phyloP scores from a whole-genome alignment of 2,888 invertebrate genomes.

The Eupithecia subfuscata region DNA sequence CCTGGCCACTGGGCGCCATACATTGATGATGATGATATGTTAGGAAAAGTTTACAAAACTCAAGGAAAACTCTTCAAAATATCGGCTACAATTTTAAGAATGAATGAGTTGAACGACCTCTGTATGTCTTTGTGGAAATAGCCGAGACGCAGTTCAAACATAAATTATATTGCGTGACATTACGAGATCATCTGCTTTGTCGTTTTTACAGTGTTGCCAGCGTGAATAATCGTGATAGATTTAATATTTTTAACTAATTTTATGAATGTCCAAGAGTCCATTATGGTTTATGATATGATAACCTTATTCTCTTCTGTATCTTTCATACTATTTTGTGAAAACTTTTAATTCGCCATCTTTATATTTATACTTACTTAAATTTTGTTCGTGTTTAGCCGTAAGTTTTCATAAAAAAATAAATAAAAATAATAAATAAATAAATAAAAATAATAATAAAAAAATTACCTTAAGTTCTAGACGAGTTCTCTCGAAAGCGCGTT shows the following conservation, averaged over 20 bases:
- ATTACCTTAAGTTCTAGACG: no score
- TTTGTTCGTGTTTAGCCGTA: no score
- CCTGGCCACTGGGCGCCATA: no score
- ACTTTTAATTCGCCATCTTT: no score
- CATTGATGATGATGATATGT: not conserved
- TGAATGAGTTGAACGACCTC: conserved; percentile 61
- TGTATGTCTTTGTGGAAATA: conserved; percentile 50
- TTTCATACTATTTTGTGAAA: no score
- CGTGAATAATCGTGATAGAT: not conserved
- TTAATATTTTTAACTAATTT: not conserved
- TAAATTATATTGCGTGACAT: conserved; percentile 55
- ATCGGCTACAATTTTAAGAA: conserved; percentile 48
- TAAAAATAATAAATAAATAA: no score
- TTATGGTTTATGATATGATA: no score
- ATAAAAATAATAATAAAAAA: no score
- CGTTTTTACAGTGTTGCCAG: conserved; percentile 26
- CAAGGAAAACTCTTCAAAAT: conserved; percentile 2
- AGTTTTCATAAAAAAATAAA: no score
- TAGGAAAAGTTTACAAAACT: conserved; percentile 5
- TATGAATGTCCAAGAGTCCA: not conserved
- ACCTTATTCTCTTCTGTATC: no score
- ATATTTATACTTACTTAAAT: no score
- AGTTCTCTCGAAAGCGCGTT: no score
- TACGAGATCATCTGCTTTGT: conserved; percentile 42
- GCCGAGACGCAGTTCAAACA: conserved; percentile 43